These are phyloP conservation scores for Artemia franciscana DNA, from an alignment of 1,140 invertebrate genomes.

Conservation along the genomic window DNA sequence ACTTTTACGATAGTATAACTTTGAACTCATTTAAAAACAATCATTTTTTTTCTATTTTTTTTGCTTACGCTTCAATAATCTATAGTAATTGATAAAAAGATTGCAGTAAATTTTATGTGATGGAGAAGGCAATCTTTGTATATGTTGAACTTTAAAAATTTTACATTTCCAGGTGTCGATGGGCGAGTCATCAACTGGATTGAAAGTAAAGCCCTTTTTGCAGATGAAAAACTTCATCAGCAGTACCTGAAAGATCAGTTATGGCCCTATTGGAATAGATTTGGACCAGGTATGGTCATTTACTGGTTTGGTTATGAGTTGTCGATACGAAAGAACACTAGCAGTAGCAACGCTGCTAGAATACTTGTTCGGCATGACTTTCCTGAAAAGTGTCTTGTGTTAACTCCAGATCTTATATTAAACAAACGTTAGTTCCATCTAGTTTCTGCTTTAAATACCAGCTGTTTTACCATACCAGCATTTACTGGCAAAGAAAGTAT, in stretches of 20 bases:
- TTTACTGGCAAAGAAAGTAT: too few relatives aligned
- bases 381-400: neutral
- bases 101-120: too few relatives aligned
- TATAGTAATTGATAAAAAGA: too few relatives aligned
- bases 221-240: slow-evolving; percentile 51
- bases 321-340: neutral
- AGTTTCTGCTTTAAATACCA: too few relatives aligned
- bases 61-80: too few relatives aligned
- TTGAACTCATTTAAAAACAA: too few relatives aligned
- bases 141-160: too few relatives aligned
- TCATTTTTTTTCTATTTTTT: too few relatives aligned
- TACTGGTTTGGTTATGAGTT: slow-evolving; percentile 79
- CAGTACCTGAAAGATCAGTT: slow-evolving; percentile 68
- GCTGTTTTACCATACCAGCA: too few relatives aligned
- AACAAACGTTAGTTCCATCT: too few relatives aligned
- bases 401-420: neutral
- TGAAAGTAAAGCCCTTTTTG: slow-evolving; percentile 85
- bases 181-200: slow-evolving; percentile 81
- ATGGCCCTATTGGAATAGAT: slow-evolving; percentile 75
- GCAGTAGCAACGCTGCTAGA: neutral
- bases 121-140: too few relatives aligned
- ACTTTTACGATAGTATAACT: too few relatives aligned
- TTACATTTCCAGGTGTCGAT: slow-evolving; percentile 32
- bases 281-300: slow-evolving; percentile 77
- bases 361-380: neutral